Evolutionary conservation across 2,888 invertebrate genomes (phyloP).

Genomic region (Drosophila macrospina): DNA sequence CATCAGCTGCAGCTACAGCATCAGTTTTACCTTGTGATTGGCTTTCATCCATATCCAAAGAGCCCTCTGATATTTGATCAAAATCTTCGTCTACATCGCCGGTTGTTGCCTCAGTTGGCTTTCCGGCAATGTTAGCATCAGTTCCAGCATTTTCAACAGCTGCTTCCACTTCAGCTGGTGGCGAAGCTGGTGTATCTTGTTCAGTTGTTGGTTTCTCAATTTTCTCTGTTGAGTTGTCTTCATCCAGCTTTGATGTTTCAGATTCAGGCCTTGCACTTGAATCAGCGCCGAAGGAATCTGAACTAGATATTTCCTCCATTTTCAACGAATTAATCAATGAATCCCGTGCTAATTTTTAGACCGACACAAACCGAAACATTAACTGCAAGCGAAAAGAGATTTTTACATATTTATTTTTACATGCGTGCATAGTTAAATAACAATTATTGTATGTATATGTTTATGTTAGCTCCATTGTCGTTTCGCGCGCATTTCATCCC

Average conservation of each 20-base stretch:
- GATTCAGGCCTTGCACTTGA: constrained; percentile 75
- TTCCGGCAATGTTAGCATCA: constrained; percentile 19
- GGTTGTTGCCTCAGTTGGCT: constrained; percentile 29
- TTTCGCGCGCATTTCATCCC: constrained; percentile 66
- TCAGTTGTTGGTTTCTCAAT: constrained; percentile 25
- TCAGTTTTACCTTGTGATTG: constrained; percentile 68
- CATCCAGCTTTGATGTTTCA: constrained; percentile 68
- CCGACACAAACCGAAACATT: constrained; percentile 59
- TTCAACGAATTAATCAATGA: constrained; percentile 29
- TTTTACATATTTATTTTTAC: constrained; percentile 12
- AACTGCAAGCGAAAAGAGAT: constrained; percentile 64
- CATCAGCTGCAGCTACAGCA: constrained; percentile 14
- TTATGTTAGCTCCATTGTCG: constrained; percentile 30
- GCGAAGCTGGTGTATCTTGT: constrained; percentile 61
- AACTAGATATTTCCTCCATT: constrained; percentile 84
- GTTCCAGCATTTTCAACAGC: constrained; percentile 25
- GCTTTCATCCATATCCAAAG: constrained; percentile 78
- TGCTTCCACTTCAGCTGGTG: constrained; percentile 50
- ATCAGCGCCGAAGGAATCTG: constrained; percentile 82
- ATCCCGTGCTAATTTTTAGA: constrained; percentile 31
- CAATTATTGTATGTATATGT: constrained; percentile 25
- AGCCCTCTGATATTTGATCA: constrained; percentile 82
- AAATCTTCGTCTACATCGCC: constrained; percentile 76
- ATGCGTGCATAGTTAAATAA: constrained; percentile 8
- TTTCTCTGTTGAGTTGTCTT: constrained; percentile 58